These are phyloP conservation scores for Aphidius ervi DNA, from an alignment of 1,140 invertebrate species.

Conservation along the genomic window DNA sequence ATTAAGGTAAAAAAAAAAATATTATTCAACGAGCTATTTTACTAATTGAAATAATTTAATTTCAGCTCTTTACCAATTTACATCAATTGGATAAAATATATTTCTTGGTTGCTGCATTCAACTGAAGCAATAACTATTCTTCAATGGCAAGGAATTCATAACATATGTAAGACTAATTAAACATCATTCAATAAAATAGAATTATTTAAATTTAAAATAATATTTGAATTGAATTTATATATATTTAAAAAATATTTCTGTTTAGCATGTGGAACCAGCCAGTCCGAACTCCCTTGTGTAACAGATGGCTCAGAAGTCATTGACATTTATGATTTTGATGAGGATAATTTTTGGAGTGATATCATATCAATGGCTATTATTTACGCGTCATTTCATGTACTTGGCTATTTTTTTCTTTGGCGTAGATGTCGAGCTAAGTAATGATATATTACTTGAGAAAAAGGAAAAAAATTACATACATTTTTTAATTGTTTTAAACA, in stretches of 20 bases:
- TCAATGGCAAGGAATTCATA: conserved; percentile 71
- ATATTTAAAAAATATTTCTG: background rate
- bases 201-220: background rate
- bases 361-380: conserved; percentile 62
- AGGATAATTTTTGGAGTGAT: conserved; percentile 61
- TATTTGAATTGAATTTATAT: background rate
- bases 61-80: conserved; percentile 71
- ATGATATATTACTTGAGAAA: conserved; percentile 18
- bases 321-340: conserved; percentile 66
- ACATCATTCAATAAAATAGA: background rate
- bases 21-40: background rate
- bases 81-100: conserved; percentile 78
- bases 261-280: conserved; percentile 61
- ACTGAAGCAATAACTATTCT: conserved; percentile 82
- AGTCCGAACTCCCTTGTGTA: conserved; percentile 64
- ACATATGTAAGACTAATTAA: conserved; percentile 68
- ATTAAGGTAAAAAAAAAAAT: conserved; percentile 61
- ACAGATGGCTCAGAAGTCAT: conserved; percentile 68
- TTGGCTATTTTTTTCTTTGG: conserved; percentile 65
- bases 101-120: conserved; percentile 91
- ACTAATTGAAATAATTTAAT: background rate
- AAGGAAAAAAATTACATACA: too few species aligned
- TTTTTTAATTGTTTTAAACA: background rate
- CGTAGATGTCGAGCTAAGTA: conserved; percentile 62
- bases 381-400: conserved; percentile 65